Evolutionary conservation across 2,113 vertebrate species (phyloP).

Genomic region (Ophiodon elongatus): DNA sequence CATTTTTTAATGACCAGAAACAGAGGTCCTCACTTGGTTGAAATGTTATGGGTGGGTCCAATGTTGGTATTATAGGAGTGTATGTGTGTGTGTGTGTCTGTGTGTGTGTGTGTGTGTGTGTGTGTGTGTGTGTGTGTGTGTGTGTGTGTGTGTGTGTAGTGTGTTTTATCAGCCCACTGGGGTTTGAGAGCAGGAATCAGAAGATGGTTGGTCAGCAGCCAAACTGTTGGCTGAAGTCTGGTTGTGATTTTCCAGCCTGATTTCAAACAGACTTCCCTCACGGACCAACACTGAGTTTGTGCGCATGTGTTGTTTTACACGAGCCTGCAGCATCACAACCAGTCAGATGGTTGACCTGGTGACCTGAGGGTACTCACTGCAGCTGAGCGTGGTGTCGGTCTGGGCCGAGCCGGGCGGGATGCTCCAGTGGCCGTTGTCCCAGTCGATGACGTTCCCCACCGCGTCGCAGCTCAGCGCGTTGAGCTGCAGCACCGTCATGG

Average conservation of each 20-base stretch:
- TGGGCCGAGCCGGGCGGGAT: constrained; percentile 87
- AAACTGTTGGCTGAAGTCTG: constrained; percentile 41
- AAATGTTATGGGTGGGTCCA: too few species aligned
- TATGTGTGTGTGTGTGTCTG: not conserved
- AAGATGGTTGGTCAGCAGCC: too few species aligned
- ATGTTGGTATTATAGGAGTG: not conserved
- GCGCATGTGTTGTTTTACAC: not conserved
- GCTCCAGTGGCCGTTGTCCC: constrained; percentile 94
- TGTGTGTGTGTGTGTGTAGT: too few species aligned
- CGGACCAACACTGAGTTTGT: not conserved
- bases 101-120: too few species aligned
- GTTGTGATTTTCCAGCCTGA: constrained; percentile 32
- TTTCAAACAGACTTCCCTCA: constrained; percentile 23
- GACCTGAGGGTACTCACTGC: too few species aligned
- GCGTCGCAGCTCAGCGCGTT: constrained; percentile 87
- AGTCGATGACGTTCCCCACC: constrained; percentile 92
- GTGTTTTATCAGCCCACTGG: too few species aligned
- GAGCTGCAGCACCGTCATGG: constrained; percentile 85
- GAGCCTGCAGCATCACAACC: too few species aligned
- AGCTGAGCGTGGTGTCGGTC: constrained; percentile 92
- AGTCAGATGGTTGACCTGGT: too few species aligned
- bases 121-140: too few species aligned
- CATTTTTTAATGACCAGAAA: too few species aligned
- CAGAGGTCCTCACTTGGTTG: too few species aligned
- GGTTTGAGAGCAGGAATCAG: too few species aligned